These are phyloP conservation scores for Drosophila ambigua DNA, from an alignment of 1,140 invertebrate species.

Conservation along the genomic window DNA sequence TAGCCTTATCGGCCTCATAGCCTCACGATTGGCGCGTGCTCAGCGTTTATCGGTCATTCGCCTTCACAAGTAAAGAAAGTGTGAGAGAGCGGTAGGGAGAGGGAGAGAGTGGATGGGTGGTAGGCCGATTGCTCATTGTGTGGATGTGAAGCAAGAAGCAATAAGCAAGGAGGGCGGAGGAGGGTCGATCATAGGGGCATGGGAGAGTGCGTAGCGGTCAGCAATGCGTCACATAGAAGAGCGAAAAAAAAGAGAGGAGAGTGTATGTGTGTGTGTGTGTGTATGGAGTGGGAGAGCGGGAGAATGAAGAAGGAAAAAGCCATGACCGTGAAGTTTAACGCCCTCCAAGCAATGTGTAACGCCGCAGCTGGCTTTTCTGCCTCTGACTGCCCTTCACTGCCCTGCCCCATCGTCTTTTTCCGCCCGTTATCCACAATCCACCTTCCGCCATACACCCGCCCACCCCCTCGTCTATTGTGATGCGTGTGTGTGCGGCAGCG, in stretches of 20 bases:
- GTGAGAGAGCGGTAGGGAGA: neutral
- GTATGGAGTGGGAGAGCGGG: conserved; percentile 15
- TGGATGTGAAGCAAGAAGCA: neutral
- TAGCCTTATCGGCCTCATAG: conserved; percentile 38
- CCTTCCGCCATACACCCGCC: conserved; percentile 6
- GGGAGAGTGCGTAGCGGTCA: conserved; percentile 52
- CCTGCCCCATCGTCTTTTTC: neutral
- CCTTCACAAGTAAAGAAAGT: conserved; percentile 33
- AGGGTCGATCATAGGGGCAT: neutral
- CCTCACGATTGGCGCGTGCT: conserved; percentile 62
- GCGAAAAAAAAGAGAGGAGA: conserved; percentile 28
- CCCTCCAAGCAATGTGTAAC: conserved; percentile 67
- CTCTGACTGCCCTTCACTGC: neutral
- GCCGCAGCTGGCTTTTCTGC: conserved; percentile 16
- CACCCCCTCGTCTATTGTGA: neutral
- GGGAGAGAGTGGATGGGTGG: neutral
- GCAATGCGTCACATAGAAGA: conserved; percentile 69
- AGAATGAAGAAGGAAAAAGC: conserved; percentile 70
- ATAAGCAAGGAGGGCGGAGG: neutral
- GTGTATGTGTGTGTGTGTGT: conserved; percentile 10
- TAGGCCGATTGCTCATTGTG: too few relatives aligned
- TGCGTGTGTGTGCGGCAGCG: conserved; percentile 15
- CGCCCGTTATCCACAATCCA: conserved; percentile 13
- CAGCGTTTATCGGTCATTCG: conserved; percentile 76
- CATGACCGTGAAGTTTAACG: conserved; percentile 83